Evolutionary conservation across 2,888 invertebrate genomes (phyloP).

Genomic region (Punctoribates punctum): DNA sequence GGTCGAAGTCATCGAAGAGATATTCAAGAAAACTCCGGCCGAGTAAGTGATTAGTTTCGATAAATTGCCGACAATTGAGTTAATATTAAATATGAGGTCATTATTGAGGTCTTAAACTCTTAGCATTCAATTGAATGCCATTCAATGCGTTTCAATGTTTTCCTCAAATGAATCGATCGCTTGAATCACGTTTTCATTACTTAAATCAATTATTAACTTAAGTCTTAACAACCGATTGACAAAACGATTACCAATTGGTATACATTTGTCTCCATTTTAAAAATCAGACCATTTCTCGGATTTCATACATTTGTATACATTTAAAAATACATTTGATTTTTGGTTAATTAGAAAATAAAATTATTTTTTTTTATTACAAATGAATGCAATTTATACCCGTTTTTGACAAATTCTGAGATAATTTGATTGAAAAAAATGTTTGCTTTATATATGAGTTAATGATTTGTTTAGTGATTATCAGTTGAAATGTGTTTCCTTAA

Average conservation of each 20-base stretch:
- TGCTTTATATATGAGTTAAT: not conserved
- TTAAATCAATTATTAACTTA: not conserved
- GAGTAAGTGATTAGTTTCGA: not conserved
- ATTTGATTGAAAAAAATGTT: not conserved
- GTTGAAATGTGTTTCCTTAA: not conserved
- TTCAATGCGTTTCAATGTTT: not conserved
- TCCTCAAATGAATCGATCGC: not conserved
- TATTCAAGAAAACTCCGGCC: not conserved
- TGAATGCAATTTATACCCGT: not conserved
- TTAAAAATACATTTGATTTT: not conserved
- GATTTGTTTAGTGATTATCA: not conserved
- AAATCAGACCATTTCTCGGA: not conserved
- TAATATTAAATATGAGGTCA: conserved; percentile 18
- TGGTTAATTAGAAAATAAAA: not conserved
- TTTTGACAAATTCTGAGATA: no score
- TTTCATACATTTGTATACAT: no score
- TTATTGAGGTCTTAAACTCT: conserved; percentile 4
- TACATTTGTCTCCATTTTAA: not conserved
- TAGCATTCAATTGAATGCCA: no score
- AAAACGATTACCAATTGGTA: no score
- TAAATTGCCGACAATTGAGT: not conserved
- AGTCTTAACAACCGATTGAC: not conserved
- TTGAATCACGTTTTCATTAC: conserved; percentile 5
- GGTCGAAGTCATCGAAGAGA: conserved; percentile 6
- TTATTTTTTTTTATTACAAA: not conserved